Base-by-base conservation (phyloP, 1,140 invertebrate species). In the Pectinophora gossypiella region DNA sequence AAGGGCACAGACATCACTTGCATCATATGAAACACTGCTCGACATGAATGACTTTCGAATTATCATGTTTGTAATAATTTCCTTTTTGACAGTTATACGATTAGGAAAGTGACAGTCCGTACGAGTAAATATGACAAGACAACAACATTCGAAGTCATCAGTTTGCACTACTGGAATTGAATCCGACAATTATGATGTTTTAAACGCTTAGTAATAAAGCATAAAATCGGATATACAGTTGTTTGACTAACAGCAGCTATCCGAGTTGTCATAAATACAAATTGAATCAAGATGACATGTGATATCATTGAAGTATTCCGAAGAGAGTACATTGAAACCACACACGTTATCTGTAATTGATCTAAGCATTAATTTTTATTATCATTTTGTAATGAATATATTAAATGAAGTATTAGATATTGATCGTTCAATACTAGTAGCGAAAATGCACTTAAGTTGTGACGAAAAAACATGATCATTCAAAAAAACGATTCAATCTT, bases 281-380 rank as follows among this genome's bases (percentile, higher is more conserved):
- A 60, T 55, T 60, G 49, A 60, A 55, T 55, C 43, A 52, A 54
- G 49, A 60, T 56, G 58, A 60, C 35, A 60, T 44, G 13, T 42
- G 53, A 60, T 60, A 55, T 22, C 13, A 22, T 44, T 60, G 48
- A 52, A 42, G 48, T 52, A 16, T 45, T 12, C 50, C 50, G 40
- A 50, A 35, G 50, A 45, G 45, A 52, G 50, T 45, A 44, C 27
- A 22, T 27, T 9, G 42, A 52, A 45, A 52, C 22, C 22, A 22
- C 38, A 18, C 19, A 36, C 5, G 42, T 52, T 42, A 52, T 50
- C 48, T n/a, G 19, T 50, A 50, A 50, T 50, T 36, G 36, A 50
- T 50, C 36, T 23, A 10, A 20, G 13, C 20, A 19, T 40, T 50
- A 40, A 16, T 35, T 50, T 42, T 50, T 50, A 50, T 50, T 16